phyloP scores from a whole-genome alignment of 2,888 invertebrate genomes.

The Ametastegia equiseti region DNA sequence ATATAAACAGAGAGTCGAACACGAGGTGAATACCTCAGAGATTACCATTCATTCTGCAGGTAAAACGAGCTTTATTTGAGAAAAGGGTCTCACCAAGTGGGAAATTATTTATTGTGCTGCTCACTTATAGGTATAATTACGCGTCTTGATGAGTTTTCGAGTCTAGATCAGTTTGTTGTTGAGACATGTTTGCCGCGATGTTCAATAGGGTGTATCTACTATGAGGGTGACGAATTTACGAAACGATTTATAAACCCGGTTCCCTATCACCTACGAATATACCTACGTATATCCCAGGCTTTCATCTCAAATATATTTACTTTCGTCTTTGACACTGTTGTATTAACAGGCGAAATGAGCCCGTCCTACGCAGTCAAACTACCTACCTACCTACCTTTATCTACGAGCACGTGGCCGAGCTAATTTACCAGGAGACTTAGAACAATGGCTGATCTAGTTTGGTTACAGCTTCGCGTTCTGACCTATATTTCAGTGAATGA shows the following conservation, averaged over 20 bases:
- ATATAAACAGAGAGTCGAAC: no score
- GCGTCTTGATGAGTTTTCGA: constrained; percentile 1
- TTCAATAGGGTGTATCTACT: neutral
- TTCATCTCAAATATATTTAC: constrained; percentile 29
- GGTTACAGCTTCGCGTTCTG: neutral
- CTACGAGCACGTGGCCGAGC: constrained; percentile 15
- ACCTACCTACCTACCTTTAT: neutral
- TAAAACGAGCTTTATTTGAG: neutral
- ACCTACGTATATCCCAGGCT: constrained; percentile 24
- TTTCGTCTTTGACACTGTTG: constrained; percentile 14
- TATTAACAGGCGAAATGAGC: constrained; percentile 25
- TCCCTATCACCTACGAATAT: constrained; percentile 22
- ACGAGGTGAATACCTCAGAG: neutral
- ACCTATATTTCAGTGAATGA: constrained; percentile 25
- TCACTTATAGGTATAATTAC: neutral
- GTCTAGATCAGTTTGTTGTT: neutral
- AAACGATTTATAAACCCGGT: constrained; percentile 18
- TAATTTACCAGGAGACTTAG: constrained; percentile 13
- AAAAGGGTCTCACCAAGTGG: neutral
- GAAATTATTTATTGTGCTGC: neutral
- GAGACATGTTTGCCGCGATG: constrained; percentile 13
- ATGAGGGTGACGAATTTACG: neutral
- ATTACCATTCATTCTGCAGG: neutral
- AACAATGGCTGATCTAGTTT: constrained; percentile 33
- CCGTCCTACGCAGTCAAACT: constrained; percentile 4